A percentile compares a stretch with the other conserved stretches of the same genome.
phyloP scores from a whole-genome alignment of 2,113 vertebrate genomes.

The Fukomys damarensis region DNA sequence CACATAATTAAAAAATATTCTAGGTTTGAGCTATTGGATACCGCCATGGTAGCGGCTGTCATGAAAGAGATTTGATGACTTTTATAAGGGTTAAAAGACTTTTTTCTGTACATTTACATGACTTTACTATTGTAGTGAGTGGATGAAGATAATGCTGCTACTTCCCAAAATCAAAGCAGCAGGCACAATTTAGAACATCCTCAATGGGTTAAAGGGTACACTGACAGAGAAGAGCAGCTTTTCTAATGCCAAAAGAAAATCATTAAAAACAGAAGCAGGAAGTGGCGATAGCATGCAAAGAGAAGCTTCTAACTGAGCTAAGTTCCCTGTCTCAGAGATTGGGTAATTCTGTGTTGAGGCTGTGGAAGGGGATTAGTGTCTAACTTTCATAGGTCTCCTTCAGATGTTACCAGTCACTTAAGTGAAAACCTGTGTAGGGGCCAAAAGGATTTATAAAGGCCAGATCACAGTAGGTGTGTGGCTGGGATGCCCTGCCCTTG shows the following conservation, averaged over 20 bases:
- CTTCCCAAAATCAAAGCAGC: conserved; percentile 57
- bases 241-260: conserved; percentile 47
- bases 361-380: neutral
- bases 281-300: neutral
- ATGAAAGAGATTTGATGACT: neutral
- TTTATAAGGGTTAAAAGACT: conserved; percentile 47
- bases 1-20: neutral
- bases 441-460: conserved; percentile 24
- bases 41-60: neutral
- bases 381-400: conserved; percentile 6
- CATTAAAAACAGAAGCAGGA: conserved; percentile 60
- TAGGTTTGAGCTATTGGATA: neutral
- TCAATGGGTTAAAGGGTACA: conserved; percentile 1
- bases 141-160: neutral
- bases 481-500: neutral
- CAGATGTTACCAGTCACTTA: conserved; percentile 36
- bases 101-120: neutral
- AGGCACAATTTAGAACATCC: neutral
- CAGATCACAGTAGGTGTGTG: neutral
- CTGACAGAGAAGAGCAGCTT: conserved; percentile 38
- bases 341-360: neutral
- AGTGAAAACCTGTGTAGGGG: neutral
- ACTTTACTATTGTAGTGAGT: conserved; percentile 41
- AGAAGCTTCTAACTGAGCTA: conserved; percentile 54
- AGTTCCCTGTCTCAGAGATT: neutral